Evolutionary conservation across 2,113 vertebrate genomes (phyloP), one percentile per base, ranked within the genome.

Genomic region (Cyprinus carpio): DNA sequence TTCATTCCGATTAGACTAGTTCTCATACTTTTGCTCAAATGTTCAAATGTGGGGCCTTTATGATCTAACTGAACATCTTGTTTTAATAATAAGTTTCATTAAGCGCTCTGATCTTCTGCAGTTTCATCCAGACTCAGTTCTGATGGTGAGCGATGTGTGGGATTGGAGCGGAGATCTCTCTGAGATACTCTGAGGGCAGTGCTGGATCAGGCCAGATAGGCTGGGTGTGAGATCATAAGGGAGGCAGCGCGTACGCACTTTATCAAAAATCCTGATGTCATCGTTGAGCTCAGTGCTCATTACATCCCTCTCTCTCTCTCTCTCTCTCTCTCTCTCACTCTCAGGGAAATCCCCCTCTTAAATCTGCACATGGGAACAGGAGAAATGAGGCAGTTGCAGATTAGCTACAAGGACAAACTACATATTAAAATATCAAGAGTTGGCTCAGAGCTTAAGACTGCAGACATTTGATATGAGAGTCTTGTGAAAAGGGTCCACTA

Each of bases 201-300:
- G 69, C 56, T 83, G 31, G 49, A 60, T 56, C 72, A 78, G 80
- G 81, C 86, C 84, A 85, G 40, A 82, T 29, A 81, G 81, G 86
- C 81, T 54, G 31, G 25, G 58, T 15, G 58, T 15, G 87, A 88
- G 79, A 87, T 88, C 87, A 89, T 86, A 16, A 1, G 87, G 76
- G 86, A 84, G 84, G 82, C 79, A 27, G 84, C 60, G 51, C n/a
- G 87, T 84, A 87, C 76, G 49, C 56, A 87, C 74, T 88, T 86
- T 80, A 89, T 90, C 85, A 88, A 77, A 88, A 81, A 78, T 75
- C 80, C 83, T 89, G 83, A 89, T 65, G 87, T 88, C 76, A 87
- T 87, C 25, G 83, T 31, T 80, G 25, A 78, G 81, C 69, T 83
- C 40, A 79, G 80, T 67, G 15, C 43, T 81, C 58, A 58, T 87